Conservation (phyloP, 1,140 invertebrate species). For the Apis cerana region DNA sequence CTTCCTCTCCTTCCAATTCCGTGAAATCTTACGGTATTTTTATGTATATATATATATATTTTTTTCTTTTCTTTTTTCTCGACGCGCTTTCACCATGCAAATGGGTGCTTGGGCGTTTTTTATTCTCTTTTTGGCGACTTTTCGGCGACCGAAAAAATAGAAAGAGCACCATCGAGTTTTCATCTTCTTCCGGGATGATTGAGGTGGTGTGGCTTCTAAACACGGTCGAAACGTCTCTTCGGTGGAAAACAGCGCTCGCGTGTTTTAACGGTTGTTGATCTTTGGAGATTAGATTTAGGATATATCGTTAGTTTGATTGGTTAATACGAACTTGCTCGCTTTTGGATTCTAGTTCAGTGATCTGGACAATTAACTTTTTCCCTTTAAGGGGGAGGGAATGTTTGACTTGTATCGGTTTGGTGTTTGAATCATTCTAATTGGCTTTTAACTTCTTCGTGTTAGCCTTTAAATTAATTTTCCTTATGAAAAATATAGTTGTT, state of each 20-base stretch:
- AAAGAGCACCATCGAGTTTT: not conserved
- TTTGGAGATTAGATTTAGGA: not conserved
- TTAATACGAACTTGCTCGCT: not conserved
- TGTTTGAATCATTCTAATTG: no score
- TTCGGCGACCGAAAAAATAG: not conserved
- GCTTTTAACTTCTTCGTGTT: no score
- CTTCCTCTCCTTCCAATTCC: not conserved
- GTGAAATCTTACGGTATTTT: constrained; percentile 21
- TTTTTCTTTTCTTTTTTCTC: no score
- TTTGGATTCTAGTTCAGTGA: not conserved
- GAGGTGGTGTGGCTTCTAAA: not conserved
- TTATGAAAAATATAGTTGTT: no score
- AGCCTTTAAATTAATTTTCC: no score
- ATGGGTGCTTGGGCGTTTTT: not conserved
- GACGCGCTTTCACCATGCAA: not conserved
- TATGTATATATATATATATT: not conserved
- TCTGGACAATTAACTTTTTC: not conserved
- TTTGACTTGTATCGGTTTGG: not conserved
- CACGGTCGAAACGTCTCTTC: not conserved
- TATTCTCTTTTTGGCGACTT: not conserved
- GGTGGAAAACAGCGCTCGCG: not conserved
- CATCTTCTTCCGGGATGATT: not conserved
- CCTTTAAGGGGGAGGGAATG: not conserved
- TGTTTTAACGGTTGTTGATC: not conserved
- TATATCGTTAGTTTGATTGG: not conserved